These are phyloP conservation scores for Caenorhabditis wallacei DNA, from an alignment of 2,888 invertebrate genomes.

Conservation along the genomic window DNA sequence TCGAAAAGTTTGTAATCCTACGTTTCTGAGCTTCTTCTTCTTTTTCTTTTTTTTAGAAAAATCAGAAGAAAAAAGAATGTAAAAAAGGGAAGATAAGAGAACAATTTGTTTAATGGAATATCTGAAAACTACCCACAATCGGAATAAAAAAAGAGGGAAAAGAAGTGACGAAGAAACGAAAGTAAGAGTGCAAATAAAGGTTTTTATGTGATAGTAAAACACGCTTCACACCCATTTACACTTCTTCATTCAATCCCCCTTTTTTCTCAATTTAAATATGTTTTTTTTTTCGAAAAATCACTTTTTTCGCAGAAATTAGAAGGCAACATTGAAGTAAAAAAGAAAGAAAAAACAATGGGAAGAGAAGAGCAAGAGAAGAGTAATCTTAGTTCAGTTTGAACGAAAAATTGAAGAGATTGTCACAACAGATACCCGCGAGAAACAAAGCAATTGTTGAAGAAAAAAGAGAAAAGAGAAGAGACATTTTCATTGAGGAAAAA, in stretches of 20 bases:
- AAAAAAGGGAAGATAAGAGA: neutral
- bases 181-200: constrained; percentile 62
- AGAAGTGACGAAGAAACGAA: constrained; percentile 20
- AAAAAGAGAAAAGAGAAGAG: neutral
- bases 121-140: constrained; percentile 1
- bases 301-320: too few relatives aligned
- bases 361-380: constrained; percentile 30
- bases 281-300: neutral
- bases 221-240: constrained; percentile 50
- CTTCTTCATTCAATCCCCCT: constrained; percentile 17
- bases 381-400: constrained; percentile 31
- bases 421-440: constrained; percentile 52
- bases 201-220: constrained; percentile 62
- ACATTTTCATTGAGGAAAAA: constrained; percentile 15
- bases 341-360: constrained; percentile 27
- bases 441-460: constrained; percentile 54
- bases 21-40: neutral
- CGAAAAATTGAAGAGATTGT: constrained; percentile 47
- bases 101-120: constrained; percentile 49
- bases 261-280: constrained; percentile 31
- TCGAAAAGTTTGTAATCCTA: constrained; percentile 23
- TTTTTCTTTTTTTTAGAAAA: neutral
- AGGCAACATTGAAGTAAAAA: constrained; percentile 19
- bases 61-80: neutral
- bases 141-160: neutral